Percentiles rank a stretch among this genome's conserved stretches.
Conservation (phyloP, 1,140 invertebrate species). For the Danaus plexippus region DNA sequence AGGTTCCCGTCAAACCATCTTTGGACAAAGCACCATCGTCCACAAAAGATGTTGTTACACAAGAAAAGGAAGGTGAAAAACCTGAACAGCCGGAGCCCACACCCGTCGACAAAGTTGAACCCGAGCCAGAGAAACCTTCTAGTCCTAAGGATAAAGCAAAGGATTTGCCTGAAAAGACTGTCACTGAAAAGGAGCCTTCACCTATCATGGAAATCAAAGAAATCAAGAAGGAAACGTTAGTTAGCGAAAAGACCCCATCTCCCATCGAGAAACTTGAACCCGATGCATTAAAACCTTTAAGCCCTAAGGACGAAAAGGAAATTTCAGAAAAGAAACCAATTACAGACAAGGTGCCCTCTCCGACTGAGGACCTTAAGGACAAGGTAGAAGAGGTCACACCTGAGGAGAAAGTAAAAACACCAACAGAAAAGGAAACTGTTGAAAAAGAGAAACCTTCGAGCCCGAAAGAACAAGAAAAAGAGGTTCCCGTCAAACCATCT, state of each 20-base stretch:
- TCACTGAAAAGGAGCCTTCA: too few relatives aligned
- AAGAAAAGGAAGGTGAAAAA: background rate
- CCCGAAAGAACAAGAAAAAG: background rate
- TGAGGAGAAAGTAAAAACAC: constrained; percentile 1
- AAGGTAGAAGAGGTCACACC: background rate
- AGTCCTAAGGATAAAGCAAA: too few relatives aligned
- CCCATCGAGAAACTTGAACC: background rate
- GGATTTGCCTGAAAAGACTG: too few relatives aligned
- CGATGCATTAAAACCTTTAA: background rate
- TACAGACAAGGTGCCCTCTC: background rate
- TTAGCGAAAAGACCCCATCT: background rate
- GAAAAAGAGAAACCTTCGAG: background rate
- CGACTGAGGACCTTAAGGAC: too few relatives aligned
- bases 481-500: background rate
- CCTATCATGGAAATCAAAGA: too few relatives aligned
- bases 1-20: background rate
- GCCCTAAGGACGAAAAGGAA: background rate
- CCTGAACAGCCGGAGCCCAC: background rate
- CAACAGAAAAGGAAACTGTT: too few relatives aligned
- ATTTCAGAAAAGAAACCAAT: background rate
- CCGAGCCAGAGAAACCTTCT: too few relatives aligned
- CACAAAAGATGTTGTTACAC: constrained; percentile 4
- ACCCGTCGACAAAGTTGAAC: too few relatives aligned
- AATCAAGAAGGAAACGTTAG: background rate
- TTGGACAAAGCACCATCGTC: constrained; percentile 8